Evolutionary conservation across 1,140 invertebrate genomes (phyloP).

Genomic region (Micrasema longulum): DNA sequence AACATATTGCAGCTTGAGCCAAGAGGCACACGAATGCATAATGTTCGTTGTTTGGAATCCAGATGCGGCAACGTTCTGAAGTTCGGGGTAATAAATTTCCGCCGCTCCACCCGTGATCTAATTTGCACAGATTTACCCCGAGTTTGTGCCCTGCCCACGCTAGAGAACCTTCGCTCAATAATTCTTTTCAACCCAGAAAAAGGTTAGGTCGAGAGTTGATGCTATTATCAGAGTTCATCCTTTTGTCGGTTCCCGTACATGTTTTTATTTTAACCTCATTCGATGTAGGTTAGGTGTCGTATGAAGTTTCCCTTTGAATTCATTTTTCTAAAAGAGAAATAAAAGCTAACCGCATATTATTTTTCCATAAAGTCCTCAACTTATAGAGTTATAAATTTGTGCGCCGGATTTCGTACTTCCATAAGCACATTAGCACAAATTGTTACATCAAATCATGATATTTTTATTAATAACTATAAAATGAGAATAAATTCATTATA

Average conservation of each 20-base stretch:
- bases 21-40: too few species aligned
- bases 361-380: too few species aligned
- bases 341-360: neutral
- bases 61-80: constrained; percentile 4
- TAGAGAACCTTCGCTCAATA: constrained; percentile 44
- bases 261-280: constrained; percentile 38
- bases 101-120: constrained; percentile 48
- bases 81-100: constrained; percentile 48
- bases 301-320: constrained; percentile 15
- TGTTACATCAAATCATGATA: too few species aligned
- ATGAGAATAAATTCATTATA: too few species aligned
- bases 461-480: too few species aligned
- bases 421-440: too few species aligned
- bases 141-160: constrained; percentile 29
- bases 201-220: constrained; percentile 52
- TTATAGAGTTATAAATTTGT: too few species aligned
- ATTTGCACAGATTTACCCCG: constrained; percentile 53
- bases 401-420: too few species aligned
- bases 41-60: constrained; percentile 3
- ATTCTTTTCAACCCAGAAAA: constrained; percentile 51
- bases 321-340: neutral
- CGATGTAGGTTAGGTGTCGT: constrained; percentile 14
- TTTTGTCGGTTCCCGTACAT: constrained; percentile 29
- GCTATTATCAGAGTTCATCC: constrained; percentile 51
- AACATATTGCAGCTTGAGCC: too few species aligned